These are phyloP conservation scores for Anser brachyrhynchus DNA, from an alignment of 2,113 vertebrate species.

Conservation along the genomic window DNA sequence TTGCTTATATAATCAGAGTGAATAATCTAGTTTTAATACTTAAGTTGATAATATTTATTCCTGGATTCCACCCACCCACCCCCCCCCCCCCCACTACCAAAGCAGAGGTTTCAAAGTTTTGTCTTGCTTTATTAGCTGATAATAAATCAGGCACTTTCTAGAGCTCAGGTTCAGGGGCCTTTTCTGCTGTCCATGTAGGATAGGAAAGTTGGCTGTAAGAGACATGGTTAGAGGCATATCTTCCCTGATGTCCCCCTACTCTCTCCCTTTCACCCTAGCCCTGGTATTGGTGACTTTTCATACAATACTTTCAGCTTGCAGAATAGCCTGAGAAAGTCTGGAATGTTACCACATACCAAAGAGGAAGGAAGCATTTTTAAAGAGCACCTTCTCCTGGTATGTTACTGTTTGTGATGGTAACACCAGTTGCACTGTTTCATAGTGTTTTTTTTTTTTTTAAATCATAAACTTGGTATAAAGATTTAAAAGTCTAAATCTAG, in stretches of 20 bases:
- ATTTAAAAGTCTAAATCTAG: neutral
- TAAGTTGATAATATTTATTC: neutral
- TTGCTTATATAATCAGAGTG: neutral
- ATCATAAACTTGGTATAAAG: neutral
- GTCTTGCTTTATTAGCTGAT: neutral
- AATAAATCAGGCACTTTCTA: neutral
- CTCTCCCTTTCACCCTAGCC: neutral
- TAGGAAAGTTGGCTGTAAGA: neutral
- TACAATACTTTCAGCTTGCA: neutral
- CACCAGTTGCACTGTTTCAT: fast-evolving
- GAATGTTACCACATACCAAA: neutral
- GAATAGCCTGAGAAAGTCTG: neutral
- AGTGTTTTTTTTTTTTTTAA: neutral
- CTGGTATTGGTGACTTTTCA: neutral
- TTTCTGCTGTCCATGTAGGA: fast-evolving
- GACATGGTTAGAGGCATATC: neutral
- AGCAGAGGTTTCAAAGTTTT: neutral
- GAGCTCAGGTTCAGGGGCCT: neutral
- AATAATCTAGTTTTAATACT: neutral
- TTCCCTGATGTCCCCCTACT: neutral
- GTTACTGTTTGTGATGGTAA: fast-evolving
- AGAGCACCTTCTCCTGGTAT: neutral
- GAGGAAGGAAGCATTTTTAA: neutral
- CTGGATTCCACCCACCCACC: neutral
- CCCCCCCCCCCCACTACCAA: neutral